These are phyloP conservation scores for Ypsolopha scabrella DNA, from an alignment of 2,888 invertebrate genomes.

Conservation along the genomic window DNA sequence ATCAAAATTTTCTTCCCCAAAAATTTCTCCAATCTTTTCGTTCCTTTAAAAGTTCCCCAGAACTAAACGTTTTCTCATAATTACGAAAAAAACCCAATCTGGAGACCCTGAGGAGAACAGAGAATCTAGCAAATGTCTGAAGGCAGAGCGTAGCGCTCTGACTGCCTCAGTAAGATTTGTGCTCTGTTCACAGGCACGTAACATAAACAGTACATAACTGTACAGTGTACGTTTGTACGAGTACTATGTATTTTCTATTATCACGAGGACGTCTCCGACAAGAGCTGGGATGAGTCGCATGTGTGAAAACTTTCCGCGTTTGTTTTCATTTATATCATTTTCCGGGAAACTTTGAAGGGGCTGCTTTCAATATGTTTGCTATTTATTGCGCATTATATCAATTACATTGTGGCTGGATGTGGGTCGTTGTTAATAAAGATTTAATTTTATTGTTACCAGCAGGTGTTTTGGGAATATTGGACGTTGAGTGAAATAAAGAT, in stretches of 20 bases:
- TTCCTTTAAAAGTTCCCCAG: no score
- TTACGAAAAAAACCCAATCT: no score
- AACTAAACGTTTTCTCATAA: no score
- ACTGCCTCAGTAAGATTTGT: constrained; percentile 28
- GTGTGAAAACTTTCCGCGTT: constrained; percentile 1
- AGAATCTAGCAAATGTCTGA: no score
- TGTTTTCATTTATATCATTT: background rate
- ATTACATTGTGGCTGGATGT: background rate
- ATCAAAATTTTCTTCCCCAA: no score
- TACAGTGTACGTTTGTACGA: background rate
- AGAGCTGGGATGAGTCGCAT: background rate
- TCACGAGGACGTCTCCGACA: background rate
- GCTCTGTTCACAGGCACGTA: constrained; percentile 22
- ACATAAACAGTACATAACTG: background rate
- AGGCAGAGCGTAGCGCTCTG: constrained; percentile 13
- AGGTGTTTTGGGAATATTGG: no score
- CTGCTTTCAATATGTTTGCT: background rate
- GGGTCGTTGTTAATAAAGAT: no score
- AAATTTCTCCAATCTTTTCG: no score
- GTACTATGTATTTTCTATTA: constrained; percentile 7
- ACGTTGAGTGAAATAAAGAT: no score
- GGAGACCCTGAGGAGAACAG: no score
- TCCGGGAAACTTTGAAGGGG: background rate
- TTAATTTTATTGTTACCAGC: no score
- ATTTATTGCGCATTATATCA: background rate